phyloP scores from a whole-genome alignment of 2,888 invertebrate genomes.

The Dione juno region DNA sequence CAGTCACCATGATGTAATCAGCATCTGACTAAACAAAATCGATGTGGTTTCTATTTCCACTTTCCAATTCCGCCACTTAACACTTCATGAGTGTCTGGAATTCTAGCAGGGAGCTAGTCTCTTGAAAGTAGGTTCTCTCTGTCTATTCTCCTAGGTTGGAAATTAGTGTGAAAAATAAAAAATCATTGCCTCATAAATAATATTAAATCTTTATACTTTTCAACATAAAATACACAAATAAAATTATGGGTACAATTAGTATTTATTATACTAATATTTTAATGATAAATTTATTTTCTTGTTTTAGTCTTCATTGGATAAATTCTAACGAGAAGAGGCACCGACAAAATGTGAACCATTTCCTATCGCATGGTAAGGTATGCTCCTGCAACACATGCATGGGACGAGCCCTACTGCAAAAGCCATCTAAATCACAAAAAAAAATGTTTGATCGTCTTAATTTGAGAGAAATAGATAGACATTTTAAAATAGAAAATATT shows the following conservation, averaged over 20 bases:
- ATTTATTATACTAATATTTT: neutral
- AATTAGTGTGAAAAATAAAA: too few relatives aligned
- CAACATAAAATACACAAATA: too few relatives aligned
- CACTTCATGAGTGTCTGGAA: neutral
- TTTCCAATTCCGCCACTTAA: neutral
- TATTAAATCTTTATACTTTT: too few relatives aligned
- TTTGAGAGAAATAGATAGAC: constrained; percentile 3
- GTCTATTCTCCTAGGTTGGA: too few relatives aligned
- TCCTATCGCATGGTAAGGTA: constrained; percentile 20
- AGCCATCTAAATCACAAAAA: constrained; percentile 25
- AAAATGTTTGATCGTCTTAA: constrained; percentile 18
- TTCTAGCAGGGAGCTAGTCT: neutral
- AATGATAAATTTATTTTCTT: neutral
- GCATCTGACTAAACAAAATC: too few relatives aligned
- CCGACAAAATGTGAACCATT: constrained; percentile 14
- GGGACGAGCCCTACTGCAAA: neutral
- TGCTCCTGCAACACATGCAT: constrained; percentile 20
- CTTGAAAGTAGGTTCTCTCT: neutral
- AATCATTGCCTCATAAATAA: too few relatives aligned
- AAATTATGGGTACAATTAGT: too few relatives aligned
- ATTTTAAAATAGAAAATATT: constrained; percentile 26
- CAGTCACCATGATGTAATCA: too few relatives aligned
- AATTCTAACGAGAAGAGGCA: neutral
- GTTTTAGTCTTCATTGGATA: constrained; percentile 21
- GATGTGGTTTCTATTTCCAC: too few relatives aligned